These are phyloP conservation scores for Drosophila siamana DNA, from an alignment of 2,888 invertebrate genomes.

Conservation along the genomic window DNA sequence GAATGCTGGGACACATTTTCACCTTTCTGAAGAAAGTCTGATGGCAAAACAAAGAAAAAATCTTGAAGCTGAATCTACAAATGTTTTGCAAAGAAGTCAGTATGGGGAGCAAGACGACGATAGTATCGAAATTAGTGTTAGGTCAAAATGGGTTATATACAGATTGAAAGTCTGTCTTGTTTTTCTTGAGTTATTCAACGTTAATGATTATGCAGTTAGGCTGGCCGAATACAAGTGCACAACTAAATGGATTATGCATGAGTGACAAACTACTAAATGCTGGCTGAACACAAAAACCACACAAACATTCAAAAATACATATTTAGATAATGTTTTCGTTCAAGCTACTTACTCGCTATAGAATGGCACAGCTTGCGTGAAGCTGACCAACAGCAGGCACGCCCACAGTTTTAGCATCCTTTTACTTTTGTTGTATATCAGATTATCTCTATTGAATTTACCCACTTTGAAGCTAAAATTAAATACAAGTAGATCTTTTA, in stretches of 20 bases:
- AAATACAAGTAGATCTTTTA: slow-evolving; percentile 5
- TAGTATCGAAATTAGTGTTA: background rate
- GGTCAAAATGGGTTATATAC: background rate
- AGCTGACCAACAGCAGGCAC: slow-evolving; percentile 59
- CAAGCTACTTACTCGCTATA: slow-evolving; percentile 78
- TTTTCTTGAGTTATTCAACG: no score
- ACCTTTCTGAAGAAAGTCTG: no score
- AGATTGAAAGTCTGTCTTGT: no score
- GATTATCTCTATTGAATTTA: slow-evolving; percentile 32
- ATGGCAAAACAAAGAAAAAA: no score
- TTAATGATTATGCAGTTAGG: no score
- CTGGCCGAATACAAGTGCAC: background rate
- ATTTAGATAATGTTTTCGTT: background rate
- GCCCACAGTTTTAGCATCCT: slow-evolving; percentile 69
- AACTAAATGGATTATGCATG: slow-evolving; percentile 33
- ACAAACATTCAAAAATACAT: slow-evolving; percentile 27
- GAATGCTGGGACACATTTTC: slow-evolving; percentile 13
- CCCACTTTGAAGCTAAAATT: slow-evolving; percentile 27
- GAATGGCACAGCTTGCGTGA: slow-evolving; percentile 62
- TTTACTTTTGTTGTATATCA: slow-evolving; percentile 19
- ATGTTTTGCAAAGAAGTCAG: background rate
- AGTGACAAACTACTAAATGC: slow-evolving; percentile 13
- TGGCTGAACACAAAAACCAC: slow-evolving; percentile 50
- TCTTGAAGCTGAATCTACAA: no score
- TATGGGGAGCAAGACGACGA: background rate